Conservation (phyloP, 1,140 invertebrate genomes). For the Holcopasites calliopsidis region DNA sequence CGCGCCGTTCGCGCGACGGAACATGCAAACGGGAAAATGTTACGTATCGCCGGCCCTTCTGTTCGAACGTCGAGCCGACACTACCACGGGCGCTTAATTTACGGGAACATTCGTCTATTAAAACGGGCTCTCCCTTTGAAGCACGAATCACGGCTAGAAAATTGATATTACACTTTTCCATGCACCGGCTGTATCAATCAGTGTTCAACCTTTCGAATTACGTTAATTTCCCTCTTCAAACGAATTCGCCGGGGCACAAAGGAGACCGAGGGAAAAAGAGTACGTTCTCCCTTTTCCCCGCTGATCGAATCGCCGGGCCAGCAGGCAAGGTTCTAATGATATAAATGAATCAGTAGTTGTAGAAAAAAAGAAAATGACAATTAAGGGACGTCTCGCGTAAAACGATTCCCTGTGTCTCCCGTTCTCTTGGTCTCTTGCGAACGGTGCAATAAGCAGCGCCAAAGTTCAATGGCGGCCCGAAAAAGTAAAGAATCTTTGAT, state of each 20-base stretch:
- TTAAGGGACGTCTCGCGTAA: neutral
- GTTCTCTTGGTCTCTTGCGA: neutral
- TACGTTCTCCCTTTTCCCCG: neutral
- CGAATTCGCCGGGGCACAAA: neutral
- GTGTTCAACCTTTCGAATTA: neutral
- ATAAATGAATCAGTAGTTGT: neutral
- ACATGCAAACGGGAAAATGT: neutral
- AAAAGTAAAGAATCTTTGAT: neutral
- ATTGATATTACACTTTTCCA: constrained; percentile 21
- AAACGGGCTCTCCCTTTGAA: constrained; percentile 12
- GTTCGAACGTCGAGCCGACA: neutral
- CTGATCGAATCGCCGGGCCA: neutral
- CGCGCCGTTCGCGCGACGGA: neutral
- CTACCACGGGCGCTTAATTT: neutral
- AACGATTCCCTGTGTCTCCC: neutral
- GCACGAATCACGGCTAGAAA: neutral
- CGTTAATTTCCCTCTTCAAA: constrained; percentile 9
- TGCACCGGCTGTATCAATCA: neutral
- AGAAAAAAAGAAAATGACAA: neutral
- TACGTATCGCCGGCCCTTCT: neutral
- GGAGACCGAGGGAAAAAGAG: neutral
- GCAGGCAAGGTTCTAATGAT: neutral
- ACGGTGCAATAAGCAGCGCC: too few relatives aligned
- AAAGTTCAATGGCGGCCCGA: constrained; percentile 12
- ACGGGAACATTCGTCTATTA: neutral